phyloP scores from a whole-genome alignment of 2,888 invertebrate species.

The Pinctada fucata region DNA sequence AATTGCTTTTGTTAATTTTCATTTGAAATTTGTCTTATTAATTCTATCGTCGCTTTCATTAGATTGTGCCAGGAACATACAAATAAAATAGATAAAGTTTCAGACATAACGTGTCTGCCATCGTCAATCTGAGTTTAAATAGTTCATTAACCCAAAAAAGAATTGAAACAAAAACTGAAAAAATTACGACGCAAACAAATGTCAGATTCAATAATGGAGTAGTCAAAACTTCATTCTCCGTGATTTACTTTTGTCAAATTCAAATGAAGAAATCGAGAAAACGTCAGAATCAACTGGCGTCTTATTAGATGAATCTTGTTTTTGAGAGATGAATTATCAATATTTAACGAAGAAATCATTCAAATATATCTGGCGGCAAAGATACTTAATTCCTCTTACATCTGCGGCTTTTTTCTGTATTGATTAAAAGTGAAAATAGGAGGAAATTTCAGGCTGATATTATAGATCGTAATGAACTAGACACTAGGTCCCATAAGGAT shows the following conservation, averaged over 20 bases:
- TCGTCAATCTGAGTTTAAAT: no score
- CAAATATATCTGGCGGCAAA: background rate
- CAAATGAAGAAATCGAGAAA: conserved; percentile 6
- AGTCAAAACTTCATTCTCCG: background rate
- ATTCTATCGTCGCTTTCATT: no score
- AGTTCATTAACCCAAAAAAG: no score
- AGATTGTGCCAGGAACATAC: no score
- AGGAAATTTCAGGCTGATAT: background rate
- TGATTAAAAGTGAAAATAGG: background rate
- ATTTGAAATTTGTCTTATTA: no score
- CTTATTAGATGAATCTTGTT: conserved; percentile 11
- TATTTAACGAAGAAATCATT: conserved; percentile 4
- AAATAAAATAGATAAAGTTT: no score
- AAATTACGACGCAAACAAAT: background rate
- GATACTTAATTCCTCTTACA: background rate
- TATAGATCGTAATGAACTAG: no score
- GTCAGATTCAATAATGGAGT: background rate
- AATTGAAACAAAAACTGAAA: no score
- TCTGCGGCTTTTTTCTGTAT: background rate
- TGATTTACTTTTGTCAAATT: background rate
- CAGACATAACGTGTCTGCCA: no score
- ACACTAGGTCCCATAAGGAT: no score
- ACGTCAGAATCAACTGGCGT: conserved; percentile 19
- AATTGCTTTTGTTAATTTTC: no score
- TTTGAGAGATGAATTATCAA: conserved; percentile 7